phyloP scores from a whole-genome alignment of 2,113 vertebrate genomes.

The Spheniscus mendiculus region DNA sequence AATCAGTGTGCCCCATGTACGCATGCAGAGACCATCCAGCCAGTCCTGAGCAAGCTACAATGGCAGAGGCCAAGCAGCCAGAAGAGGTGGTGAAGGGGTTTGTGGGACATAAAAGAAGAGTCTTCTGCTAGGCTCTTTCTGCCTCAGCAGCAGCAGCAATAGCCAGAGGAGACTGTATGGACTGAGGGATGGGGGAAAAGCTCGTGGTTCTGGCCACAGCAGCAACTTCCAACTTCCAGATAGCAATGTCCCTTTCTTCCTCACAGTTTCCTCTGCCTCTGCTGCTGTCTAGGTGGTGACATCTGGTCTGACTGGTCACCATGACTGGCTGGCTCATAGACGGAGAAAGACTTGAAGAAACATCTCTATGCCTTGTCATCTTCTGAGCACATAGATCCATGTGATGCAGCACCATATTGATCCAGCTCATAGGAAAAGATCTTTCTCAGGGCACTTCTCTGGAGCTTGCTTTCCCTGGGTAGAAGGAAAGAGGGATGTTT shows the following conservation, averaged over 20 bases:
- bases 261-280: neutral
- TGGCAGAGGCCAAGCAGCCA: neutral
- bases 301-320: neutral
- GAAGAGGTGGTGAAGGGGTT: neutral
- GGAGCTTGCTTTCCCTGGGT: neutral
- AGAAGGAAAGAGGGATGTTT: neutral
- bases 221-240: neutral
- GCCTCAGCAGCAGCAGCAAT: neutral
- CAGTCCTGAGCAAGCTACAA: neutral
- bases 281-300: neutral
- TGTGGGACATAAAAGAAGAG: neutral
- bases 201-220: neutral
- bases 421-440: neutral
- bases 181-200: neutral
- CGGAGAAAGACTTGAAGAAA: neutral
- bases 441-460: neutral
- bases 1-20: fast-evolving
- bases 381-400: neutral
- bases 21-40: neutral
- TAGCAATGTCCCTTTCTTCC: neutral
- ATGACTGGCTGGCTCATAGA: neutral
- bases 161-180: neutral
- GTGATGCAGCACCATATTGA: neutral
- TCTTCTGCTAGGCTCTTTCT: neutral
- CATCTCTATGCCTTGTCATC: neutral